Evolutionary conservation across 2,797 vertebrate genomes (phyloP).

Genomic region (Chelon labrosus): DNA sequence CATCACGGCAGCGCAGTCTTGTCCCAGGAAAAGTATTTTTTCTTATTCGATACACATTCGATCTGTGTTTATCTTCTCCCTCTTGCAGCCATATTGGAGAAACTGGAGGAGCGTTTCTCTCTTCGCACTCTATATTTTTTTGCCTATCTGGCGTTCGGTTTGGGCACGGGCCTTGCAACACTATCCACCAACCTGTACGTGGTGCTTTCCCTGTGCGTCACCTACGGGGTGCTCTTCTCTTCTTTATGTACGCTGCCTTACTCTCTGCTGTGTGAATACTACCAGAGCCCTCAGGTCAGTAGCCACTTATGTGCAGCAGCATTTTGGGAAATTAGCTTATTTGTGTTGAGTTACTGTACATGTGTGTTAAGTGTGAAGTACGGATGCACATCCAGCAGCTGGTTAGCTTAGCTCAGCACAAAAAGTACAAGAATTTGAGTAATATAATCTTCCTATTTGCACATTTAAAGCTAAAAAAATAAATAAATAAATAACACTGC

Average conservation of each 20-base stretch:
- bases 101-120: conserved; percentile 94
- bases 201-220: conserved; percentile 93
- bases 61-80: conserved; percentile 22
- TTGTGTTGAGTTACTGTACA: background rate
- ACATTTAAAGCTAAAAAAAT: background rate
- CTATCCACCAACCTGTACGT: conserved; percentile 95
- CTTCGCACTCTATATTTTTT: conserved; percentile 96
- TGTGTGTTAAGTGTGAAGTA: background rate
- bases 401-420: background rate
- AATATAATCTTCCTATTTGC: background rate
- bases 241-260: conserved; percentile 98
- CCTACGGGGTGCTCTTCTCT: conserved; percentile 96
- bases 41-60: background rate
- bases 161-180: conserved; percentile 95
- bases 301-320: background rate
- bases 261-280: conserved; percentile 98
- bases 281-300: conserved; percentile 95
- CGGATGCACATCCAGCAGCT: background rate
- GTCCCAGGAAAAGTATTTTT: background rate
- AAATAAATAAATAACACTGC: background rate
- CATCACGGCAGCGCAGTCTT: background rate
- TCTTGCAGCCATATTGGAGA: conserved; percentile 92
- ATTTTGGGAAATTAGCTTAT: background rate
- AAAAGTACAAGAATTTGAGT: background rate
- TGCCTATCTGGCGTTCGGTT: conserved; percentile 94